A percentile compares a stretch with the other conserved stretches of the same genome.
phyloP scores from a whole-genome alignment of 2,113 vertebrate species.

The Antennarius striatus region DNA sequence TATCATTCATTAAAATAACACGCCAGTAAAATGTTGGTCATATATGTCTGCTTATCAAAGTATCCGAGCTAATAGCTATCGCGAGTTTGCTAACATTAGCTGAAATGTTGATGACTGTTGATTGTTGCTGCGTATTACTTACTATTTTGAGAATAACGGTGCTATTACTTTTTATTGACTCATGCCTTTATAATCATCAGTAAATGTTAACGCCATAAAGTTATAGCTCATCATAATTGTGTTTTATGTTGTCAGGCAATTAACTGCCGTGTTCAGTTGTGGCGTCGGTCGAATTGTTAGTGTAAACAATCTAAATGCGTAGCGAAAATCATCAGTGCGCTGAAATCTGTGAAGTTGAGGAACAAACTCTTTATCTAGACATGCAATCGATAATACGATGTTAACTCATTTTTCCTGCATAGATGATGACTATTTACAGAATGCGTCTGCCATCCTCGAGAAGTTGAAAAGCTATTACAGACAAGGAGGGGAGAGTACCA shows the following conservation, averaged over 20 bases:
- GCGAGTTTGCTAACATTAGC: slow-evolving; percentile 42
- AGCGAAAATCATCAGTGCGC: no score
- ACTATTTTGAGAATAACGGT: not conserved
- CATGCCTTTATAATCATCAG: not conserved
- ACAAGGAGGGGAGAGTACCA: slow-evolving; percentile 83
- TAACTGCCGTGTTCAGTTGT: no score
- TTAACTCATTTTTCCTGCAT: slow-evolving; percentile 48
- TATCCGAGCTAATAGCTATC: slow-evolving; percentile 18
- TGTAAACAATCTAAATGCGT: no score
- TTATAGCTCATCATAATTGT: not conserved
- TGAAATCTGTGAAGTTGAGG: not conserved
- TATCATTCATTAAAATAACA: no score
- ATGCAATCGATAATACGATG: slow-evolving; percentile 16
- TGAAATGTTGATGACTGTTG: slow-evolving; percentile 8
- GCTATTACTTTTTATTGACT: not conserved
- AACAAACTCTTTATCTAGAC: not conserved
- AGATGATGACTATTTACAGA: slow-evolving; percentile 92
- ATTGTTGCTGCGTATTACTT: not conserved
- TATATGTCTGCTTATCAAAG: no score
- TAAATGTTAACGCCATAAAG: not conserved
- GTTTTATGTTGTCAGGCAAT: not conserved
- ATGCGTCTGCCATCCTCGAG: slow-evolving; percentile 87
- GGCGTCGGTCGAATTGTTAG: no score
- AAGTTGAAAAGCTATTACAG: slow-evolving; percentile 85
- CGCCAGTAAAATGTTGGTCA: no score